Base-by-base conservation (phyloP, 2,113 vertebrate species). In the Plecturocebus donacophilus region DNA sequence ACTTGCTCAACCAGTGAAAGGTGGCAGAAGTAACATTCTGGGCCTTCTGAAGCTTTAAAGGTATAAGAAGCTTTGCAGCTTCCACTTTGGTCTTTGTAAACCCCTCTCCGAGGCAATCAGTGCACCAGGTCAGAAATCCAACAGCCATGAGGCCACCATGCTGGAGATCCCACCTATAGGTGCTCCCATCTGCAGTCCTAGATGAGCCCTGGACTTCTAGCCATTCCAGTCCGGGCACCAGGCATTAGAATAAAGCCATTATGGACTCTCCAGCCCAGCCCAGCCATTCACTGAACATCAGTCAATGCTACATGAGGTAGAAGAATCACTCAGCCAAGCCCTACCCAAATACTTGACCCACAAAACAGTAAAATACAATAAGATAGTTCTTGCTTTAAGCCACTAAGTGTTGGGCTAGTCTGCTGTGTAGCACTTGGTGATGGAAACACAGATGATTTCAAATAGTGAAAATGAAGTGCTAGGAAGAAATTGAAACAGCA, bases 91-190 rank as follows among this genome's bases (percentile, higher is more conserved):
- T 7, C 8, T 90, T 32, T 32, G 32, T 17, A 25, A 80, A 70
- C 38, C 61, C 56, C 0, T 0, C 17, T 68, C 30, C 0, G 6
- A 35, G 27, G 40, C 11, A 84, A 92, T 16, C 16, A 0, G 32
- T 87, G 49, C 6, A 21, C 30, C 12, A 42, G 27, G 35, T 52
- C 27, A 32, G 42, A 47, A 77, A 17, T 32, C 20, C 38, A 42
- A 25, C 5, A 87, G 35, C 21, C 7, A 35, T 21, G 20, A n/a
- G 42, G 58, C 30, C 49, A 56, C 35, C 6, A 27, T 32, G 9
- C 11, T 10, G 49, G n/a, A n/a, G 19, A 66, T 2, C 25, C 9
- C 5, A 42, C 16, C 25, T 49, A 6, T 6, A 45, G 40, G 35
- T 16, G 12, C n/a, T 58, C 38, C 47, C 61, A 30, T 42, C 40